These are phyloP conservation scores for Homarus americanus DNA, from an alignment of 1,140 invertebrate species.

Conservation along the genomic window DNA sequence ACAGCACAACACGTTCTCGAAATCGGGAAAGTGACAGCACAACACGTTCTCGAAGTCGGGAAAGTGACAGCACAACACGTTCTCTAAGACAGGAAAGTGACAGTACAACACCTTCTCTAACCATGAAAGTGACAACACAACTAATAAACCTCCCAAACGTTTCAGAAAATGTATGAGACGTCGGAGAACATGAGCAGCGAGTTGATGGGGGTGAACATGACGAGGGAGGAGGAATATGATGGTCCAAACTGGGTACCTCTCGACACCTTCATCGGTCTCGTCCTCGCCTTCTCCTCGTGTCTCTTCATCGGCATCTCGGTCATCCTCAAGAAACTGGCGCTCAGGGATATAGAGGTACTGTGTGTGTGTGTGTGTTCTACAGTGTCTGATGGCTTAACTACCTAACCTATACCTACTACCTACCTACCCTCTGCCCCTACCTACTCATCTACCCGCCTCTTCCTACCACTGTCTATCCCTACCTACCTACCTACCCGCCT, in stretches of 20 bases:
- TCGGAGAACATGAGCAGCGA: neutral
- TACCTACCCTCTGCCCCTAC: neutral
- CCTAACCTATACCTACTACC: neutral
- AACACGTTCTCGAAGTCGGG: no score
- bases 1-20: no score
- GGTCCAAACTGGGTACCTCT: constrained; percentile 44
- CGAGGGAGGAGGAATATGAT: neutral
- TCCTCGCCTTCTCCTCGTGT: constrained; percentile 65
- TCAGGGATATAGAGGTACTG: constrained; percentile 65
- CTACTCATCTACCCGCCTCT: no score
- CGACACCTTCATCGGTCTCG: constrained; percentile 66
- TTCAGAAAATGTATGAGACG: no score
- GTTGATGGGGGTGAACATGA: neutral
- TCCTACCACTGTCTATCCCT: neutral
- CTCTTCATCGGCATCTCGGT: constrained; percentile 71
- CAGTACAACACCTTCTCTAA: no score
- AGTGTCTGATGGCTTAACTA: neutral
- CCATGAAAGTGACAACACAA: no score
- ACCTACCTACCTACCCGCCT: neutral
- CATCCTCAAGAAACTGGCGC: constrained; percentile 70
- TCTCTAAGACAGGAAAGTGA: no score
- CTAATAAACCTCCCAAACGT: no score
- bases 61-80: no score
- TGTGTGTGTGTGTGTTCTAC: no score
- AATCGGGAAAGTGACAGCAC: no score